Percentiles rank a stretch among this genome's conserved stretches.
Conservation (phyloP, 1,140 invertebrate species). For the Limonius californicus region DNA sequence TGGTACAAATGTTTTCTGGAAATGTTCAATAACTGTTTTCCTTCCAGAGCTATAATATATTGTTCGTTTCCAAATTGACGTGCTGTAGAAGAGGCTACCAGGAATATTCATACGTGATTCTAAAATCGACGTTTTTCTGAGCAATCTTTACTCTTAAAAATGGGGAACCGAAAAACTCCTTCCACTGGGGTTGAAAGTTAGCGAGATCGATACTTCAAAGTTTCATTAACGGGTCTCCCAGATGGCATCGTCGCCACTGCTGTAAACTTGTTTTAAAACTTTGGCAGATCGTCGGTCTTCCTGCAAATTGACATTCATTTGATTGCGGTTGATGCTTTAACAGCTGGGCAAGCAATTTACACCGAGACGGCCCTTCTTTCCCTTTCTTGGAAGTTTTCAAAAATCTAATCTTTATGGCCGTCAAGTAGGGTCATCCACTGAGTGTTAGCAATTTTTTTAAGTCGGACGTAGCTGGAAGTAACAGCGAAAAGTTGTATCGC, state of each 20-base stretch:
- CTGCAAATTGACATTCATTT: constrained; percentile 14
- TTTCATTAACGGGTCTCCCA: constrained; percentile 7
- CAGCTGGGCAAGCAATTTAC: constrained; percentile 11
- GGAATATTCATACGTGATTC: too few species aligned
- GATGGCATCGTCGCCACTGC: constrained; percentile 8
- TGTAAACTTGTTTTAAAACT: constrained; percentile 14
- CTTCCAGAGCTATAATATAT: too few species aligned
- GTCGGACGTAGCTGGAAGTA: background rate
- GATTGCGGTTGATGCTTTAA: constrained; percentile 11
- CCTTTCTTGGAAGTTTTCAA: background rate
- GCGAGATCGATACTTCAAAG: constrained; percentile 6
- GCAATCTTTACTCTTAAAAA: background rate
- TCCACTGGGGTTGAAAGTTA: background rate
- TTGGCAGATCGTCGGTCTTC: constrained; percentile 7
- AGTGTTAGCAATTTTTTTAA: too few species aligned
- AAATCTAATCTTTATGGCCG: too few species aligned
- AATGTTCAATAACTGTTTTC: too few species aligned
- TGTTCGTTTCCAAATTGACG: too few species aligned
- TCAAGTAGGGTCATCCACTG: too few species aligned
- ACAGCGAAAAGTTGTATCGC: background rate
- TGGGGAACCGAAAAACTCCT: background rate
- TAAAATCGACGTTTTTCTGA: too few species aligned
- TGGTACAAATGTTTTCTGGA: too few species aligned
- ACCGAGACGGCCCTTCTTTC: background rate
- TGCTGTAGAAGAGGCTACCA: too few species aligned